Conservation (phyloP, 2,888 invertebrate species). For the Girardia tigrina region DNA sequence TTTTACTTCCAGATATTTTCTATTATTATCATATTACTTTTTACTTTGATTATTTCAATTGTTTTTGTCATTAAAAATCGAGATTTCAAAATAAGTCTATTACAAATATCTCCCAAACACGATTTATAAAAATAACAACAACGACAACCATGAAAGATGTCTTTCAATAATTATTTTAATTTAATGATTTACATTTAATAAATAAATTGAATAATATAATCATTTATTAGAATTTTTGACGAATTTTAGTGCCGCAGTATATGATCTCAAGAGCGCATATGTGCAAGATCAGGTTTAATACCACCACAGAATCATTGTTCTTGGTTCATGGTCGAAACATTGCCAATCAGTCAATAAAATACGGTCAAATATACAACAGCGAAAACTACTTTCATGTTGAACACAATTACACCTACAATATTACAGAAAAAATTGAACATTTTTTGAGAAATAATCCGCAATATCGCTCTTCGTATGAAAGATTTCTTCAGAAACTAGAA, state of each 20-base stretch:
- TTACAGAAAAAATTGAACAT: not conserved
- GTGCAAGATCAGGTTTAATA: constrained; percentile 31
- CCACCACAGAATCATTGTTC: not conserved
- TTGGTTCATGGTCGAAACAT: not conserved
- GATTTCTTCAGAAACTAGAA: not conserved
- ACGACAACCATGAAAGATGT: too few species aligned
- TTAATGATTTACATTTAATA: too few species aligned
- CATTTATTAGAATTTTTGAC: too few species aligned
- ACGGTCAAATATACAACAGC: constrained; percentile 5
- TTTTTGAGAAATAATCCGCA: not conserved
- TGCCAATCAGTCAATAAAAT: not conserved
- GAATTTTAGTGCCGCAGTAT: constrained; percentile 25
- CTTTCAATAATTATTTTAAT: too few species aligned
- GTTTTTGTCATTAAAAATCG: too few species aligned
- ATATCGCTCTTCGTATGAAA: not conserved
- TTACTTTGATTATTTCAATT: too few species aligned
- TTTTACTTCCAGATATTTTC: too few species aligned
- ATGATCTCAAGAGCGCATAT: not conserved
- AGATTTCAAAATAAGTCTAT: too few species aligned
- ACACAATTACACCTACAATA: not conserved
- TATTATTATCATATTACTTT: too few species aligned
- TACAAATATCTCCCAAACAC: too few species aligned
- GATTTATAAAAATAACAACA: too few species aligned
- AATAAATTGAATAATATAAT: too few species aligned
- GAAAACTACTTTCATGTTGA: not conserved